These are phyloP conservation scores for Tenodera sinensis DNA, from an alignment of 2,888 invertebrate genomes.

Conservation along the genomic window DNA sequence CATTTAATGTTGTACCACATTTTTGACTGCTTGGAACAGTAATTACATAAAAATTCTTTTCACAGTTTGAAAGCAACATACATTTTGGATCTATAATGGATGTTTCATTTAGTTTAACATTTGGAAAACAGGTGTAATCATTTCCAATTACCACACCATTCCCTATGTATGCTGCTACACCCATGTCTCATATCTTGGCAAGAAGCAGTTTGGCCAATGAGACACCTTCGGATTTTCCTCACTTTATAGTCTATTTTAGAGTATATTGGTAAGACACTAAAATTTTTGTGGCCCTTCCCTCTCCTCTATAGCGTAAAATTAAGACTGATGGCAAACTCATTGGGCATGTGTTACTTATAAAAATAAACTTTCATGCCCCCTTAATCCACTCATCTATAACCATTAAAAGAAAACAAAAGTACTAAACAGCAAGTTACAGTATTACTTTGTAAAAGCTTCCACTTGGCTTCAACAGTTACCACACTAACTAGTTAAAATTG, in stretches of 20 bases:
- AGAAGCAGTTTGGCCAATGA: background rate
- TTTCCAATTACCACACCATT: background rate
- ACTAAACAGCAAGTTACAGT: background rate
- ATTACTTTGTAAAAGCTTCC: background rate
- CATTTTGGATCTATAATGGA: background rate
- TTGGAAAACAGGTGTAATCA: background rate
- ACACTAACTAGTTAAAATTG: constrained; percentile 10
- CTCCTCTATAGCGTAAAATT: background rate
- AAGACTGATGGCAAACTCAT: background rate
- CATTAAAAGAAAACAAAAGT: background rate
- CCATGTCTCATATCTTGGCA: background rate
- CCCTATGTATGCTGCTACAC: background rate
- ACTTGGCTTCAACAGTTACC: background rate
- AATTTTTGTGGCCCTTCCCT: background rate
- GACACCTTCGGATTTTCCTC: background rate
- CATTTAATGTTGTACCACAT: background rate
- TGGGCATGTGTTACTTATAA: background rate
- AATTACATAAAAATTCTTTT: background rate
- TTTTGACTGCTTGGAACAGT: background rate
- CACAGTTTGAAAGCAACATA: background rate
- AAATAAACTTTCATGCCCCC: constrained; percentile 5
- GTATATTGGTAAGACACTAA: background rate
- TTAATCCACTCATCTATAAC: background rate
- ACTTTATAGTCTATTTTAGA: background rate
- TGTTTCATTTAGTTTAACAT: background rate